phyloP scores from a whole-genome alignment of 2,888 invertebrate genomes.

The Megastigmus dorsalis region DNA sequence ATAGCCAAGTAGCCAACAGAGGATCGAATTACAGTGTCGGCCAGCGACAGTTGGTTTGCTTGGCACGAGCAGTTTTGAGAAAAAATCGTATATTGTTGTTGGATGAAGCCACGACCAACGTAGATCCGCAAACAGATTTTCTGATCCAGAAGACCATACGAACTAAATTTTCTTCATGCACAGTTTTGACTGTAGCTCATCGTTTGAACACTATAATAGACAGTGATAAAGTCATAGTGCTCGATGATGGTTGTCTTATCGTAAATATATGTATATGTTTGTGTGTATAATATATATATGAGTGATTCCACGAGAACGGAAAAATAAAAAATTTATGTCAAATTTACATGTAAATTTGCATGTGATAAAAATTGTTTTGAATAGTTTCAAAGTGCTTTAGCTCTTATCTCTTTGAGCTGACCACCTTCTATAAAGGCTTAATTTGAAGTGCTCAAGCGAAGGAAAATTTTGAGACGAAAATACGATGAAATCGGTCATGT shows the following conservation, averaged over 20 bases:
- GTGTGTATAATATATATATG: too few relatives aligned
- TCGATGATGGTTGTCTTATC: slow-evolving; percentile 76
- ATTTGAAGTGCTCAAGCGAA: too few relatives aligned
- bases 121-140: slow-evolving; percentile 85
- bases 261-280: too few relatives aligned
- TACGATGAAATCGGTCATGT: too few relatives aligned
- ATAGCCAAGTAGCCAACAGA: slow-evolving; percentile 84
- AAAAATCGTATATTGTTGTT: slow-evolving; percentile 83
- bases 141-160: slow-evolving; percentile 78
- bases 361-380: too few relatives aligned
- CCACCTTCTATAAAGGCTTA: too few relatives aligned
- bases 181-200: slow-evolving; percentile 79
- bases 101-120: slow-evolving; percentile 95
- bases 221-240: slow-evolving; percentile 77
- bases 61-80: slow-evolving; percentile 80
- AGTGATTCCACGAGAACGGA: too few relatives aligned
- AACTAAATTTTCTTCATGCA: slow-evolving; percentile 76
- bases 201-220: slow-evolving; percentile 80
- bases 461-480: too few relatives aligned
- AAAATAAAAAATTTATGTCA: too few relatives aligned
- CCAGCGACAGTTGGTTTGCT: slow-evolving; percentile 91
- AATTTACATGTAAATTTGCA: too few relatives aligned
- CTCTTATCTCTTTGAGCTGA: too few relatives aligned
- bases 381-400: too few relatives aligned
- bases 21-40: slow-evolving; percentile 92